Conservation (phyloP, 2,113 vertebrate species). For the Thomomys bottae region DNA sequence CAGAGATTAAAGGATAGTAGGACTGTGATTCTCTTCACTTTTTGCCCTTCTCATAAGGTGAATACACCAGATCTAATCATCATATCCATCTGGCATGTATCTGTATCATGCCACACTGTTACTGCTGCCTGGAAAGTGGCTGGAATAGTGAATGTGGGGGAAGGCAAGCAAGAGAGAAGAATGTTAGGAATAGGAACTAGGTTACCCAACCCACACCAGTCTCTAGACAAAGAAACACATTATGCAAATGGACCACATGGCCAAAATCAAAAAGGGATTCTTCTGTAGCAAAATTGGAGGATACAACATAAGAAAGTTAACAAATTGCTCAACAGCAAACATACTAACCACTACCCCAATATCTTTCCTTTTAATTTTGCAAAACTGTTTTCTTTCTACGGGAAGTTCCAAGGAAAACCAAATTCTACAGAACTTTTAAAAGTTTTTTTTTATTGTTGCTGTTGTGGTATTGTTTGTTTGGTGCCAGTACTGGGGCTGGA, state of each 20-base stretch:
- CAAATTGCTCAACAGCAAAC: neutral
- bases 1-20: neutral
- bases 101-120: neutral
- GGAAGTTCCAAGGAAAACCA: neutral
- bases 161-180: neutral
- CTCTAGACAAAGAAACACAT: neutral
- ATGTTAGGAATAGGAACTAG: neutral
- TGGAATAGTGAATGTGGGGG: neutral
- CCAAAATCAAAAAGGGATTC: neutral
- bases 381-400: conserved; percentile 20
- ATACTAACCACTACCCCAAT: neutral
- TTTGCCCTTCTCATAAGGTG: neutral
- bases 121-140: neutral
- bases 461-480: too few species aligned
- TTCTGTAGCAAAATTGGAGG: neutral
- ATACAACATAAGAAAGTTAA: neutral
- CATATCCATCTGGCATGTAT: neutral
- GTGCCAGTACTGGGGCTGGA: too few species aligned
- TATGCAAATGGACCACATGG: neutral
- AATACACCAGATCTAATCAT: neutral
- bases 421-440: conserved; percentile 18
- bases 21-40: neutral
- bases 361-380: conserved; percentile 39
- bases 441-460: neutral
- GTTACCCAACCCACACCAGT: neutral